Evolutionary conservation across 2,797 vertebrate species (phyloP).

Genomic region (Cottoperca gobio): DNA sequence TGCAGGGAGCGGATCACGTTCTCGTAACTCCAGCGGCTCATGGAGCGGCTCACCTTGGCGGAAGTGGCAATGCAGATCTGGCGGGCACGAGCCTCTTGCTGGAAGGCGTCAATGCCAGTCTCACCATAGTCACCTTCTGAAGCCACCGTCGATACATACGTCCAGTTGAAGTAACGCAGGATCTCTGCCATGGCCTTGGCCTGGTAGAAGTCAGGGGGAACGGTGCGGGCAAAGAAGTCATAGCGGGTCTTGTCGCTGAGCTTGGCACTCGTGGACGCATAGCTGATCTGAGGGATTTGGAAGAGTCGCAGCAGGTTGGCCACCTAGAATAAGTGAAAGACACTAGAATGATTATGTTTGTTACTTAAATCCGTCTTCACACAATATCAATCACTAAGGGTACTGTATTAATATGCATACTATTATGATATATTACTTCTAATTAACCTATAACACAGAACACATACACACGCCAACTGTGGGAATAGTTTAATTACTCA

Average conservation of each 20-base stretch:
- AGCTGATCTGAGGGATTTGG: slow-evolving; percentile 99
- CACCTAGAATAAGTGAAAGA: slow-evolving; percentile 84
- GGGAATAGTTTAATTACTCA: slow-evolving; percentile 42
- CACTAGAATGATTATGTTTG: slow-evolving; percentile 5
- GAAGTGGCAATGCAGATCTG: slow-evolving; percentile 99
- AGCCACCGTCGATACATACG: slow-evolving; percentile 97
- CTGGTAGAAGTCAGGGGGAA: slow-evolving; percentile 98
- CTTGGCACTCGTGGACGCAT: slow-evolving; percentile 98
- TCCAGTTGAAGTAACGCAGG: slow-evolving; percentile 99
- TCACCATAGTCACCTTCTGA: slow-evolving; percentile 98
- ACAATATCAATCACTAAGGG: not conserved
- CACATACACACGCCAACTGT: slow-evolving; percentile 36
- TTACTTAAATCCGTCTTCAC: slow-evolving; percentile 1
- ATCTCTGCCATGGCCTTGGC: slow-evolving; percentile 99
- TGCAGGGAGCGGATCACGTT: slow-evolving; percentile 92
- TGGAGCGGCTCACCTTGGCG: slow-evolving; percentile 97
- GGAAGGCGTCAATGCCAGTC: slow-evolving; percentile 97
- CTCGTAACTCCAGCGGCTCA: slow-evolving; percentile 93
- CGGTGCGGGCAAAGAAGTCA: slow-evolving; percentile 96
- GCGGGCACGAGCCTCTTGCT: slow-evolving; percentile 94
- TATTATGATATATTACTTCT: not conserved
- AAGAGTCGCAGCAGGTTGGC: slow-evolving; percentile 97
- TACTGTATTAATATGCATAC: not conserved
- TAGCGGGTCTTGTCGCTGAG: slow-evolving; percentile 98
- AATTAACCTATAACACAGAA: slow-evolving; percentile 30